Evolutionary conservation across 1,140 invertebrate species (phyloP).

Genomic region (Scaptomyza pallida): DNA sequence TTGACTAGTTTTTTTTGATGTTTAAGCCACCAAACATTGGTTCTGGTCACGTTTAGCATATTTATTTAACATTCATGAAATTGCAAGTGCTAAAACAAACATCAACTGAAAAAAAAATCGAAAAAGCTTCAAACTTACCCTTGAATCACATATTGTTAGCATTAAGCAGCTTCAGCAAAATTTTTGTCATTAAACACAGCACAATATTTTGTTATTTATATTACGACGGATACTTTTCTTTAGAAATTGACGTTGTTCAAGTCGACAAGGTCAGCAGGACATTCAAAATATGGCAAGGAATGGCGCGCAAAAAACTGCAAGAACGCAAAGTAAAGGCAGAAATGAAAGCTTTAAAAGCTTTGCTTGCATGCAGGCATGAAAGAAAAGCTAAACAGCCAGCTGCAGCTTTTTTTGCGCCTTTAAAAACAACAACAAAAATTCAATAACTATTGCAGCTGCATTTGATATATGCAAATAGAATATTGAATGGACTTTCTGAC

Average conservation of each 20-base stretch:
- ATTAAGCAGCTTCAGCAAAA: background rate
- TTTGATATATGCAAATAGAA: background rate
- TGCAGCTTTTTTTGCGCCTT: conserved; percentile 53
- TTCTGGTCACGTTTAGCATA: conserved; percentile 14
- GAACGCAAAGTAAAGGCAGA: no score
- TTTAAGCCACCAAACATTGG: conserved; percentile 2
- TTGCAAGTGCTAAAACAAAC: background rate
- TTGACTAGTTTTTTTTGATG: no score
- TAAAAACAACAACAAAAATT: conserved; percentile 15
- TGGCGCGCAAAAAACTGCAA: conserved; percentile 47
- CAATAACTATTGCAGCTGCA: background rate
- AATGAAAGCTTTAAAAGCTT: conserved; percentile 53
- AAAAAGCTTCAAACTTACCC: background rate
- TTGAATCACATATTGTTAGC: background rate
- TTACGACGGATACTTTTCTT: conserved; percentile 17
- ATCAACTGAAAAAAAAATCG: background rate
- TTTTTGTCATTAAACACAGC: conserved; percentile 7
- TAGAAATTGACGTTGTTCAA: background rate
- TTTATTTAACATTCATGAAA: conserved; percentile 15
- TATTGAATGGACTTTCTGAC: background rate
- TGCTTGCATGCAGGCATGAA: background rate
- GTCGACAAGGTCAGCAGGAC: background rate
- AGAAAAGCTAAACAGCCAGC: conserved; percentile 43
- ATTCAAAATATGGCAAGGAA: conserved; percentile 24
- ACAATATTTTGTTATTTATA: background rate